A percentile compares a stretch with the other conserved stretches of the same genome.
These are phyloP conservation scores for Oophaga sylvatica DNA, from an alignment of 2,797 vertebrate species.

Conservation along the genomic window DNA sequence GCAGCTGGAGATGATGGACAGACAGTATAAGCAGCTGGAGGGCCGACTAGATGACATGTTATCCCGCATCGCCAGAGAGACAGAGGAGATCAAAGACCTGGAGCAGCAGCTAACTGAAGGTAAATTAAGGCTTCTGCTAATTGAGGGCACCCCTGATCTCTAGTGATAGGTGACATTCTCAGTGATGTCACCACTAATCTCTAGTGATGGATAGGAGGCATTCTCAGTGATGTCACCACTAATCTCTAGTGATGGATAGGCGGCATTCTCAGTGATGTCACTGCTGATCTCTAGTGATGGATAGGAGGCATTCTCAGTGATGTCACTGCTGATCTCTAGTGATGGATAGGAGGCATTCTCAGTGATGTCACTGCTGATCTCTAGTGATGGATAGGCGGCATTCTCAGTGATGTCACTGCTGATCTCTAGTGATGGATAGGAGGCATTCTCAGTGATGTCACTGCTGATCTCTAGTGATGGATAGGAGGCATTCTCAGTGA, in stretches of 20 bases:
- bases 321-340: not conserved
- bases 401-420: not conserved
- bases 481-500: too few species aligned
- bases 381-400: not conserved
- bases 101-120: slow-evolving; percentile 92
- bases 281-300: not conserved
- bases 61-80: slow-evolving; percentile 87
- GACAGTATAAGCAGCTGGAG: slow-evolving; percentile 81
- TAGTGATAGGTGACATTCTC: not conserved
- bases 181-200: not conserved
- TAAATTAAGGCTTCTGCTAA: slow-evolving; percentile 61
- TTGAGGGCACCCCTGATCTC: not conserved
- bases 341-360: not conserved
- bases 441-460: too few species aligned
- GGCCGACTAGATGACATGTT: slow-evolving; percentile 84
- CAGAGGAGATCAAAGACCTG: slow-evolving; percentile 91
- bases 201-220: not conserved
- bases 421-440: not conserved
- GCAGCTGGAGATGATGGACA: slow-evolving; percentile 82
- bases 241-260: not conserved
- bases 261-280: not conserved
- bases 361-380: not conserved
- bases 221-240: not conserved
- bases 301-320: not conserved
- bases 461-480: too few species aligned